Evolutionary conservation across 2,113 vertebrate species (phyloP), one percentile per base, ranked within the genome.

Genomic region (Lagopus leucura): DNA sequence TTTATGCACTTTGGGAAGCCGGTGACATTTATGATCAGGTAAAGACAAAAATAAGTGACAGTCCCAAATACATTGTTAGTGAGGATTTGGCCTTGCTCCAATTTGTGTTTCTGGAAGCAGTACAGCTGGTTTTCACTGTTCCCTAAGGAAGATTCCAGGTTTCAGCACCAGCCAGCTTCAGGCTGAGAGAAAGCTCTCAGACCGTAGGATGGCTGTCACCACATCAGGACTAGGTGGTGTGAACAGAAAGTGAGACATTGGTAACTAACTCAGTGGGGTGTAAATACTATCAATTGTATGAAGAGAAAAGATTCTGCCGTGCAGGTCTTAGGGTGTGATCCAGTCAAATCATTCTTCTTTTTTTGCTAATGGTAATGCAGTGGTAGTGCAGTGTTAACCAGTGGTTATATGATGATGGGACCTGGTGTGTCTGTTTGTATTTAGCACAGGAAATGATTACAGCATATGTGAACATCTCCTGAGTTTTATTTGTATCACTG

Each of bases 1-100:
- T 99, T 92, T 99, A 99, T 91, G 99, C 98, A 52, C 97, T 99
- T 95, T 99, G 99, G 99, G 99, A 99, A 95, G 98, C 98, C 2
- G 99, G 99, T 94, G 99, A 99, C 67, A 98, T 98, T 27, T 98
- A 98, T 0, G 99, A 99, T 94, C 98, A 98, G 99, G 99, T 99
- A 96, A 98, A 93, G 52, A 38, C 34, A 65, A 55, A 61, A 93
- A 86, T 40, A 57, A 88, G 19, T 71, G 19, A 19, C 10, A 5
- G 80, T 92, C 50, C 73, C 45, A 52, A 27, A 30, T 28, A 4
- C 0, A 7, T 13, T 52, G 65, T 54, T 55, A 25, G 20, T 17
- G 24, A 70, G 30, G 8, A 3, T 73, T 65, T 65, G 36, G 43
- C 40, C 12, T 48, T 73, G 40, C 61, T 86, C 83, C 22, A 28